phyloP scores from a whole-genome alignment of 2,113 vertebrate genomes.

The Parus major region DNA sequence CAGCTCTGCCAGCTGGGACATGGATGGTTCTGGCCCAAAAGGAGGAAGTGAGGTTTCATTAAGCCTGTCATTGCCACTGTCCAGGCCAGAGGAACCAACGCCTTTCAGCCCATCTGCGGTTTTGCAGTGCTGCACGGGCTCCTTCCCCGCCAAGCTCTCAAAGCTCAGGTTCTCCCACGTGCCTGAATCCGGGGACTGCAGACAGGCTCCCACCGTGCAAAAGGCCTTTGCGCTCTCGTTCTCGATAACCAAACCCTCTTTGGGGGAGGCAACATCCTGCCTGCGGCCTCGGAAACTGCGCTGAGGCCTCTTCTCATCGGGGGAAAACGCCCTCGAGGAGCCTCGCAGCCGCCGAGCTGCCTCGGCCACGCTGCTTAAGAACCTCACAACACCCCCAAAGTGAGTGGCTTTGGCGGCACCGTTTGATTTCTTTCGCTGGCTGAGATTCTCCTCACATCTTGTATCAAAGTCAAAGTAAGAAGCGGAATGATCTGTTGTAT shows the following conservation, averaged over 20 bases:
- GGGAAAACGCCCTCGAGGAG: constrained; percentile 79
- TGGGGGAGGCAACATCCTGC: neutral
- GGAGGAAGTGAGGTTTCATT: neutral
- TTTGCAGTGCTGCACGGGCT: neutral
- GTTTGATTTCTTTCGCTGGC: constrained; percentile 58
- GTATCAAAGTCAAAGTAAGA: constrained; percentile 76
- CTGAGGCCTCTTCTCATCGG: constrained; percentile 71
- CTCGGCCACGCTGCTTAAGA: constrained; percentile 85
- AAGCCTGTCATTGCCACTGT: neutral
- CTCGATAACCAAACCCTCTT: constrained; percentile 64
- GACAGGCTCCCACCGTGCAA: constrained; percentile 33
- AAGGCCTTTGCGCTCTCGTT: constrained; percentile 55
- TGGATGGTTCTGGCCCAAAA: neutral
- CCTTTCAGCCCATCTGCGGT: neutral
- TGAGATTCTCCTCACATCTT: constrained; percentile 73
- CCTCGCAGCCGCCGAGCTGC: constrained; percentile 85
- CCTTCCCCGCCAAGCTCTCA: constrained; percentile 31
- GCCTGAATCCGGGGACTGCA: constrained; percentile 62
- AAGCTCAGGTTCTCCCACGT: constrained; percentile 62
- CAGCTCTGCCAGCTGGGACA: neutral
- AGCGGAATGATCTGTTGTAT: constrained; percentile 62
- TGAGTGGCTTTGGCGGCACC: constrained; percentile 73
- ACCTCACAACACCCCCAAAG: constrained; percentile 83
- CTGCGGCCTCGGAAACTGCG: constrained; percentile 60
- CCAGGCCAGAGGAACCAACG: neutral